Evolutionary conservation across 1,140 invertebrate genomes (phyloP).

Genomic region (Dolichoris vasculosae): DNA sequence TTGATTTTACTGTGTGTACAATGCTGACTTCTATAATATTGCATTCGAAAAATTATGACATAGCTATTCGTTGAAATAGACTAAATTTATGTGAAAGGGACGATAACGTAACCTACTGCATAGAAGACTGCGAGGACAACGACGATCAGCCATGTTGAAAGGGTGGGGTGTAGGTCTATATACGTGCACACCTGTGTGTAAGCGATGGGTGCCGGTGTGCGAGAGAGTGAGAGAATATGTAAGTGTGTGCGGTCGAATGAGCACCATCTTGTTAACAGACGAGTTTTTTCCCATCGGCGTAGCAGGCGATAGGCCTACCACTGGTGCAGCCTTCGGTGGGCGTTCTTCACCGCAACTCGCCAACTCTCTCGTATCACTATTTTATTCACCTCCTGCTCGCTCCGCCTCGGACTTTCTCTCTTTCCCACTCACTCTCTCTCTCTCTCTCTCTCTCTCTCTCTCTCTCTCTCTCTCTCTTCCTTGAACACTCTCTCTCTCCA

Average conservation of each 20-base stretch:
- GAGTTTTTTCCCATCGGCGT: slow-evolving; percentile 70
- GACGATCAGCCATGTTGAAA: slow-evolving; percentile 69
- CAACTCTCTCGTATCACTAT: slow-evolving; percentile 64
- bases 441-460: slow-evolving; percentile 17
- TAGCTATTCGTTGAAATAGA: neutral
- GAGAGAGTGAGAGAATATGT: slow-evolving; percentile 36
- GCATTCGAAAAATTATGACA: neutral
- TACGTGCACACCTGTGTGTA: neutral
- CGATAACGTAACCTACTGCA: neutral
- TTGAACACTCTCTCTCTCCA: neutral
- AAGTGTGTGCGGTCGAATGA: slow-evolving; percentile 64
- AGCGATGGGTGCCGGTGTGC: slow-evolving; percentile 60
- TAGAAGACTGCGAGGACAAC: neutral
- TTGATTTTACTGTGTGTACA: too few species aligned
- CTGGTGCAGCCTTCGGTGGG: slow-evolving; percentile 65
- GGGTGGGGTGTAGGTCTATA: slow-evolving; percentile 60
- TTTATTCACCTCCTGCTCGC: slow-evolving; percentile 65
- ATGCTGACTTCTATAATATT: too few species aligned
- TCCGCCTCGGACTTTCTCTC: slow-evolving; percentile 64
- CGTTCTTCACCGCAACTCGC: slow-evolving; percentile 65
- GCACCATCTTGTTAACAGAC: slow-evolving; percentile 74
- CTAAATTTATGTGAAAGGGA: neutral
- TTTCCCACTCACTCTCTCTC: slow-evolving; percentile 2
- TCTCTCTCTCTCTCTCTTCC: neutral
- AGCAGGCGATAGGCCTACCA: slow-evolving; percentile 69